phyloP scores from a whole-genome alignment of 2,113 vertebrate species.

The Coracopsis vasa region DNA sequence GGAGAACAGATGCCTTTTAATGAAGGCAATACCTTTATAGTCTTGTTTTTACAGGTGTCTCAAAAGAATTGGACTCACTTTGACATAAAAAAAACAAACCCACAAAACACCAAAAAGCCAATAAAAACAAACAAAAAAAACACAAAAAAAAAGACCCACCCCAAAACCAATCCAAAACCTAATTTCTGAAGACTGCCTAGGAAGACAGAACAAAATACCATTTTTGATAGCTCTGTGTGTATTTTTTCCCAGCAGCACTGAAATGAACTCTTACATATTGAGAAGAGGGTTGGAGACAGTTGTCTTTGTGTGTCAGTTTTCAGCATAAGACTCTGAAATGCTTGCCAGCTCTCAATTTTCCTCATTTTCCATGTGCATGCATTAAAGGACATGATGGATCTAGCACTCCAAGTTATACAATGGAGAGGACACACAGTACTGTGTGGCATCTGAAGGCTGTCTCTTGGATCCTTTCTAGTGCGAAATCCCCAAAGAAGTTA shows the following conservation, averaged over 20 bases:
- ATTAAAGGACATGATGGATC: background rate
- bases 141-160: too few species aligned
- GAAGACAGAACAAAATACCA: background rate
- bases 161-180: background rate
- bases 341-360: background rate
- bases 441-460: background rate
- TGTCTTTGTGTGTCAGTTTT: background rate
- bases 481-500: background rate
- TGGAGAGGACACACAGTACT: rapidly evolving
- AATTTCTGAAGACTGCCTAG: background rate
- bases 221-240: background rate
- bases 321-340: background rate
- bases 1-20: background rate
- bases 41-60: background rate
- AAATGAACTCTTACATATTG: background rate
- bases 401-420: background rate
- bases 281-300: background rate
- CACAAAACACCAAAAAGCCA: background rate
- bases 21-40: background rate
- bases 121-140: background rate
- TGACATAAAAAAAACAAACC: background rate
- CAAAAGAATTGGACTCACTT: background rate
- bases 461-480: background rate
- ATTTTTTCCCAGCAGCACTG: background rate
- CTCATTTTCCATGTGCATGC: background rate